A percentile compares a stretch with the other conserved stretches of the same genome.
phyloP scores from a whole-genome alignment of 2,797 vertebrate species.

The Caiman crocodilus region DNA sequence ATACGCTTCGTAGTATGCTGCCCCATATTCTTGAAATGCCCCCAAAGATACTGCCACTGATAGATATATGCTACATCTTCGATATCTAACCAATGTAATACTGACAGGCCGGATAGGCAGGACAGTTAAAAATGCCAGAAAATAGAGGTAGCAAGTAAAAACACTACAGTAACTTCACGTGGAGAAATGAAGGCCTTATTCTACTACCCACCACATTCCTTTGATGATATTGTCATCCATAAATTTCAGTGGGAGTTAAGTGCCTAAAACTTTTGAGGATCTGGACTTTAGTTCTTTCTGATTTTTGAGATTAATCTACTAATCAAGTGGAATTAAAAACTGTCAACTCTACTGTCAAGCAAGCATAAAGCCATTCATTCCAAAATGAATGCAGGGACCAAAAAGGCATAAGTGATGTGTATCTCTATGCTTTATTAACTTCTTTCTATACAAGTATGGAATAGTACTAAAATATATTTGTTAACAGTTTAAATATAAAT shows the following conservation, averaged over 20 bases:
- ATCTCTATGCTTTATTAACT: constrained; percentile 10
- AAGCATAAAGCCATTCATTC: not conserved
- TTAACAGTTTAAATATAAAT: not conserved
- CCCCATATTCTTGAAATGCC: not conserved
- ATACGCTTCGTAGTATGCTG: not conserved
- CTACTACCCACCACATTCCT: constrained; percentile 13
- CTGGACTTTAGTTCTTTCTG: not conserved
- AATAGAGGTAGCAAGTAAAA: constrained; percentile 19
- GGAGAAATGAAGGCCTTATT: constrained; percentile 35
- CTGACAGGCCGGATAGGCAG: no score
- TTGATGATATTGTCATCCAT: constrained; percentile 15
- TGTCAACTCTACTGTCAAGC: not conserved
- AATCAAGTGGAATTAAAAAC: not conserved
- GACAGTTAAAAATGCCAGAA: not conserved
- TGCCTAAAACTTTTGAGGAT: no score
- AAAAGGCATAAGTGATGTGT: not conserved
- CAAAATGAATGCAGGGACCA: not conserved
- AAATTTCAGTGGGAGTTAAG: not conserved
- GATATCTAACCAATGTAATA: not conserved
- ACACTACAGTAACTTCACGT: not conserved
- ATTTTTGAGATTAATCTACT: not conserved
- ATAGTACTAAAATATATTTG: not conserved
- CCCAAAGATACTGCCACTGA: not conserved
- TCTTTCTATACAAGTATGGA: not conserved
- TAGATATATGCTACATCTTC: not conserved